phyloP scores from a whole-genome alignment of 1,140 invertebrate species.

The Anoplophora glabripennis region DNA sequence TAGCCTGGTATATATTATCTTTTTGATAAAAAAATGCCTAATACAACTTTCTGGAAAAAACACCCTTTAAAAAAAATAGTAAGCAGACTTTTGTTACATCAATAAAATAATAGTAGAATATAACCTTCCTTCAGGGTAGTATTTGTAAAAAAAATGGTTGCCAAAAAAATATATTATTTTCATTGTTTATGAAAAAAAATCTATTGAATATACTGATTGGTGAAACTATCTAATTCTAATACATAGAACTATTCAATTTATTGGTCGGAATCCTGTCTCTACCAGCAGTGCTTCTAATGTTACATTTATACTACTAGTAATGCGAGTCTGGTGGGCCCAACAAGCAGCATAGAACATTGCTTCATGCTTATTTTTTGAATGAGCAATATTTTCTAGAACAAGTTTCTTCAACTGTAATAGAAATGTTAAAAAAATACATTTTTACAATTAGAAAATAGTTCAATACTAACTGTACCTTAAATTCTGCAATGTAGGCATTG shows the following conservation, averaged over 20 bases:
- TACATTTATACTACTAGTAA: slow-evolving; percentile 31
- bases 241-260: slow-evolving; percentile 19
- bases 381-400: slow-evolving; percentile 44
- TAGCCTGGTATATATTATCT: no score
- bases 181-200: no score
- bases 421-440: not conserved
- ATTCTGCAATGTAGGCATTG: slow-evolving; percentile 39
- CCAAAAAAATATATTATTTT: no score
- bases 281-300: slow-evolving; percentile 41
- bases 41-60: no score
- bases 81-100: no score
- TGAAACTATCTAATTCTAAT: no score
- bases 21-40: no score
- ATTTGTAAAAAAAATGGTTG: no score
- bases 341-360: slow-evolving; percentile 40
- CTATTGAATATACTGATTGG: no score
- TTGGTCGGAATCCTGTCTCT: slow-evolving; percentile 42
- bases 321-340: slow-evolving; percentile 41
- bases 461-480: slow-evolving; percentile 31
- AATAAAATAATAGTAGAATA: no score
- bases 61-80: no score
- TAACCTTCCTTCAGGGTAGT: no score
- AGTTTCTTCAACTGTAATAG: slow-evolving; percentile 42
- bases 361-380: slow-evolving; percentile 40
- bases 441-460: not conserved